These are phyloP conservation scores for Drosophila leontia DNA, from an alignment of 1,140 invertebrate species.

Conservation along the genomic window DNA sequence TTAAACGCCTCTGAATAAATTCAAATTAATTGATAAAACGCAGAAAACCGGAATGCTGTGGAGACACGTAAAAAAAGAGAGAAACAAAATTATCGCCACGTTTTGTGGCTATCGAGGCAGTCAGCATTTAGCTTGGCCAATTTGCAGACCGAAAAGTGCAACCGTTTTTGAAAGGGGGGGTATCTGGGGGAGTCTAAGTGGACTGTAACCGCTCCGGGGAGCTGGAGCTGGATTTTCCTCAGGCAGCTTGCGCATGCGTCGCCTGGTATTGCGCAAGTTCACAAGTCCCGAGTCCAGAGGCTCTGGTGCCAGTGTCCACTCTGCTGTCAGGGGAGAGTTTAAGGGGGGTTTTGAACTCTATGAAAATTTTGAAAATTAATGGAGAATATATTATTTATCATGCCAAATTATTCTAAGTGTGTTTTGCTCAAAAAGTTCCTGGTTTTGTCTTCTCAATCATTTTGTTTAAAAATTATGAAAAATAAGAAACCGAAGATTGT, in stretches of 20 bases:
- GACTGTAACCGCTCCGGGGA: conserved; percentile 8
- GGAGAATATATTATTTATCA: too few relatives aligned
- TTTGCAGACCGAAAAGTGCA: conserved; percentile 74
- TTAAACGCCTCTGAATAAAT: conserved; percentile 83
- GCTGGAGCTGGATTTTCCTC: conserved; percentile 7
- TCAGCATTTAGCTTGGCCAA: conserved; percentile 73
- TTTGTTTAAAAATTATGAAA: too few relatives aligned
- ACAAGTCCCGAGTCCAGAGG: conserved; percentile 23
- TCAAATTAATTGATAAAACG: conserved; percentile 81
- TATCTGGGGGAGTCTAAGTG: background rate
- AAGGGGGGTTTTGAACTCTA: background rate
- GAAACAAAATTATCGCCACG: conserved; percentile 69
- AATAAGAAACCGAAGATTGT: too few relatives aligned
- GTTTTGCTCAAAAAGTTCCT: too few relatives aligned
- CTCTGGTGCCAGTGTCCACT: conserved; percentile 22
- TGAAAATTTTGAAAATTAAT: background rate
- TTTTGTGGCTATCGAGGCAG: conserved; percentile 71
- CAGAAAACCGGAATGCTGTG: conserved; percentile 43
- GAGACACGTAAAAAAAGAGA: conserved; percentile 16
- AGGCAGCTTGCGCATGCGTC: conserved; percentile 59
- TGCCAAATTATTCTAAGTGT: too few relatives aligned
- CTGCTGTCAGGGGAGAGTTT: conserved; percentile 31
- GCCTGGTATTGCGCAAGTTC: conserved; percentile 71
- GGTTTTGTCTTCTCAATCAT: too few relatives aligned
- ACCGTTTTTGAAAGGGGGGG: conserved; percentile 42